Evolutionary conservation across 92 coral and sea anemone species (phyloP).

Genomic region (Porites cylindrica): DNA sequence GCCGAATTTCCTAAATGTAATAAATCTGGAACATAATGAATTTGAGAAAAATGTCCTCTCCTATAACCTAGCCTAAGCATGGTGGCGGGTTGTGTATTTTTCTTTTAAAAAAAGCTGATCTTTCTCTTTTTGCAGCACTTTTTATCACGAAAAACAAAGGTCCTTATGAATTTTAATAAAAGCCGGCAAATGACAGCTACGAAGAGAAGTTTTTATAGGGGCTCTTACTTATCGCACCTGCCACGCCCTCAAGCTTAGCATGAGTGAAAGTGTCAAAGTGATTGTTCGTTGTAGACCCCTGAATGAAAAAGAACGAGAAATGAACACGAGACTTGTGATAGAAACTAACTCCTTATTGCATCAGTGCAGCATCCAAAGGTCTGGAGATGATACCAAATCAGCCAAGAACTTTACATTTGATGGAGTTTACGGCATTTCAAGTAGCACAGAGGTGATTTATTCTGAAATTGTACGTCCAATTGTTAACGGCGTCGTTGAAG

Average conservation of each 20-base stretch:
- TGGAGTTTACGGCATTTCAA: slow-evolving; percentile 79
- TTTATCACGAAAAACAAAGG: not conserved
- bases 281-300: slow-evolving; percentile 91
- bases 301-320: slow-evolving; percentile 72
- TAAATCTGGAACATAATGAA: too few relatives aligned
- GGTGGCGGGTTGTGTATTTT: too few relatives aligned
- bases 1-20: too few relatives aligned
- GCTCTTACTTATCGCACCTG: too few relatives aligned
- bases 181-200: not conserved
- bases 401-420: slow-evolving; percentile 81
- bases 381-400: slow-evolving; percentile 43
- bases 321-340: slow-evolving; percentile 73
- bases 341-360: slow-evolving; percentile 69
- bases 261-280: slow-evolving; percentile 84
- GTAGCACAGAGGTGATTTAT: slow-evolving; percentile 83
- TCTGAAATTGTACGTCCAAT: slow-evolving; percentile 87
- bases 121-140: not conserved
- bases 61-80: too few relatives aligned
- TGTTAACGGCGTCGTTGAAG: slow-evolving; percentile 86
- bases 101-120: not conserved
- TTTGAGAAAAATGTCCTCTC: too few relatives aligned
- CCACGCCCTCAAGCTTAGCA: not conserved
- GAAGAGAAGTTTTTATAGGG: too few relatives aligned
- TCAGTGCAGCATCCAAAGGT: slow-evolving; percentile 72
- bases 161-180: too few relatives aligned